These are phyloP conservation scores for Meles meles DNA, from an alignment of 2,113 vertebrate genomes.

Conservation along the genomic window DNA sequence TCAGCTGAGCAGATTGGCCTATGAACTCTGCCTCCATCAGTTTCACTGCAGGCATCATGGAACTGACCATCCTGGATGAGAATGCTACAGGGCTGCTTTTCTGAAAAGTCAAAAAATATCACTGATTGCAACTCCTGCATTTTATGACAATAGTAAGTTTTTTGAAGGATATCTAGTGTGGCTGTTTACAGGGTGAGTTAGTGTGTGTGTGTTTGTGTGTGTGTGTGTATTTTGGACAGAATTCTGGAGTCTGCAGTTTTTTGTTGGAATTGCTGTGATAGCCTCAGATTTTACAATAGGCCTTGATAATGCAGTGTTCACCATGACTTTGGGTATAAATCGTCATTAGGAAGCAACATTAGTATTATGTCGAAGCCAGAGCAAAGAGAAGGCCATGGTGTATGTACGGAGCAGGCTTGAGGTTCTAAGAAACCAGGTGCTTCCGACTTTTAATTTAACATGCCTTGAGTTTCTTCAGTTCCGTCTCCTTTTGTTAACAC, in stretches of 20 bases:
- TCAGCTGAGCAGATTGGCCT: not conserved
- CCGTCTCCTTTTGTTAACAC: not conserved
- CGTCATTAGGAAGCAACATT: not conserved
- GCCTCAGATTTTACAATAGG: not conserved
- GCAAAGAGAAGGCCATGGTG: not conserved
- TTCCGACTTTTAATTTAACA: not conserved
- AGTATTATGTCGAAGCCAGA: not conserved
- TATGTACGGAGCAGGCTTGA: not conserved
- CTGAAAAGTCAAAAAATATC: slow-evolving; percentile 39
- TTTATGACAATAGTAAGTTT: not conserved
- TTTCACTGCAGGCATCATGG: not conserved
- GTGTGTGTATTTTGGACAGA: not conserved
- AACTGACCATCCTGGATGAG: not conserved
- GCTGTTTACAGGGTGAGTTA: not conserved
- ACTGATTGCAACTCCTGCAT: slow-evolving; percentile 31
- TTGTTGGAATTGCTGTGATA: not conserved
- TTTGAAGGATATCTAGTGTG: not conserved
- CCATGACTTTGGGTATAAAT: not conserved
- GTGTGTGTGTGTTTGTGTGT: not conserved
- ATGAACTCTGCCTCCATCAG: not conserved
- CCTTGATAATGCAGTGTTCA: not conserved
- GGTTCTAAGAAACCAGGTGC: not conserved
- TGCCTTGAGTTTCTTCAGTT: not conserved
- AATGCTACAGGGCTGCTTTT: not conserved
- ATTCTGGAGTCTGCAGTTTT: not conserved